Percentiles rank a stretch among this genome's conserved stretches.
Conservation (phyloP, 1,140 invertebrate species). For the Ephestia elutella region DNA sequence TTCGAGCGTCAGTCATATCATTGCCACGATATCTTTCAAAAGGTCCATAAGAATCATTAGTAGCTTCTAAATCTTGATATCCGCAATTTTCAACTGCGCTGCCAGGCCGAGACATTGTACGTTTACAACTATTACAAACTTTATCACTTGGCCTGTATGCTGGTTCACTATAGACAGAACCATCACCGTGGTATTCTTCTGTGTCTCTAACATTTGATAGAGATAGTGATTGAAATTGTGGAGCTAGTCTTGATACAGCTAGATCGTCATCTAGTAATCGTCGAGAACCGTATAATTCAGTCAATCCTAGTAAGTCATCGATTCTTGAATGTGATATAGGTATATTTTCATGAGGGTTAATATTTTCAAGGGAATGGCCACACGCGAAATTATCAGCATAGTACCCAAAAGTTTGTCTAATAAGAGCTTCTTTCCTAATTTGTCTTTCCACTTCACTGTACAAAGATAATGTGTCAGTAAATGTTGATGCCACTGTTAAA, state of each 20-base stretch:
- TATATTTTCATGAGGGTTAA: conserved; percentile 58
- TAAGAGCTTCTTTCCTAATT: conserved; percentile 63
- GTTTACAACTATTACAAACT: conserved; percentile 84
- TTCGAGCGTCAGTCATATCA: conserved; percentile 75
- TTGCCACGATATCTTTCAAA: conserved; percentile 62
- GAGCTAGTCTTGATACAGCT: conserved; percentile 45
- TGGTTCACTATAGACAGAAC: conserved; percentile 88
- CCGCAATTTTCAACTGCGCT: conserved; percentile 74
- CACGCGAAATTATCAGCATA: conserved; percentile 60
- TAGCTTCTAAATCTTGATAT: conserved; percentile 71
- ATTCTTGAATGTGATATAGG: conserved; percentile 55
- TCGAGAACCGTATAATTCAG: conserved; percentile 57
- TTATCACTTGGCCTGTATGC: conserved; percentile 84
- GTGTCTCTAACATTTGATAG: conserved; percentile 81
- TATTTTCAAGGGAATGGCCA: conserved; percentile 34
- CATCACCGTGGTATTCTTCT: conserved; percentile 79
- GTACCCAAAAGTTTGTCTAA: conserved; percentile 66
- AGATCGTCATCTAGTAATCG: conserved; percentile 45
- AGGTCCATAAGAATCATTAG: conserved; percentile 63
- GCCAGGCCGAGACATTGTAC: conserved; percentile 81
- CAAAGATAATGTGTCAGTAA: conserved; percentile 86
- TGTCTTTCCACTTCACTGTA: conserved; percentile 83
- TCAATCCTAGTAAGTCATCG: conserved; percentile 55
- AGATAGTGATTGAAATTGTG: conserved; percentile 81
- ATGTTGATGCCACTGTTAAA: conserved; percentile 90